These are phyloP conservation scores for Heptranchias perlo DNA, from an alignment of 2,113 vertebrate genomes.

Conservation along the genomic window DNA sequence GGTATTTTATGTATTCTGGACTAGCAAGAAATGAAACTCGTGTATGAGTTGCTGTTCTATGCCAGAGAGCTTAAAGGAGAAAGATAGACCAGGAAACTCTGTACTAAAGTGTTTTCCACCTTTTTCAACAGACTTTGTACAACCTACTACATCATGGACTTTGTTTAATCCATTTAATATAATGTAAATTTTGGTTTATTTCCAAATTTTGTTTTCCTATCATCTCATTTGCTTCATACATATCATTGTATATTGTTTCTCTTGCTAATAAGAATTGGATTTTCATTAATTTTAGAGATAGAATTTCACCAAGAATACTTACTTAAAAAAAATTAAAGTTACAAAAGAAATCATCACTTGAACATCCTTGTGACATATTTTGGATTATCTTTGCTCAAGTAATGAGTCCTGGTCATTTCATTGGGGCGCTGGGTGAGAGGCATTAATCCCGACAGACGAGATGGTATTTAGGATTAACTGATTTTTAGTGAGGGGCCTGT, in stretches of 20 bases:
- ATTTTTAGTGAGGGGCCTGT: background rate
- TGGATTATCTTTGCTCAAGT: background rate
- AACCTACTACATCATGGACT: background rate
- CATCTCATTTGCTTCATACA: background rate
- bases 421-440: background rate
- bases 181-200: background rate
- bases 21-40: background rate
- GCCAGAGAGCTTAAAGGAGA: background rate
- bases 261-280: background rate
- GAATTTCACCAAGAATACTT: background rate
- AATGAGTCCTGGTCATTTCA: background rate
- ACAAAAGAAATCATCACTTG: background rate
- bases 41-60: background rate
- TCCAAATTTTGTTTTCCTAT: background rate
- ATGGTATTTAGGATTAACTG: background rate
- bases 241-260: background rate
- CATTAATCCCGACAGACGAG: background rate
- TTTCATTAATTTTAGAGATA: background rate
- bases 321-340: background rate
- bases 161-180: background rate
- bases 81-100: background rate
- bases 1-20: background rate
- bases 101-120: background rate
- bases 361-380: no score
- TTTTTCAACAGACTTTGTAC: background rate